These are phyloP conservation scores for Drosophila atroscutellata DNA, from an alignment of 2,888 invertebrate species.

Conservation along the genomic window DNA sequence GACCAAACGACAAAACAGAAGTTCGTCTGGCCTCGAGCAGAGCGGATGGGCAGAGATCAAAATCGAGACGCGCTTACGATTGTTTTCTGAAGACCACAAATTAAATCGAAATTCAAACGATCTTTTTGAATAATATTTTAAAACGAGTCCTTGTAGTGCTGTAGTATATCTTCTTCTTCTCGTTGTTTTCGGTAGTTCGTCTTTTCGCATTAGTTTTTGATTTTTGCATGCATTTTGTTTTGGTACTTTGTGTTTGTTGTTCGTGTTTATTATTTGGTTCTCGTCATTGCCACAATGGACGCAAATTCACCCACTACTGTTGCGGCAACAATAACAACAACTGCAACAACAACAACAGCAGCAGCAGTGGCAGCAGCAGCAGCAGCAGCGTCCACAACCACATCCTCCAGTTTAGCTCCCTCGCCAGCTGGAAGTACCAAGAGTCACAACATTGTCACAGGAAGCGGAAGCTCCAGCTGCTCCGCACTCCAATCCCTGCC, in stretches of 20 bases:
- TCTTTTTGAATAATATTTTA: neutral
- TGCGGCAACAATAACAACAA: slow-evolving; percentile 46
- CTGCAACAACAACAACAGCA: slow-evolving; percentile 37
- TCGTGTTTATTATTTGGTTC: slow-evolving; percentile 22
- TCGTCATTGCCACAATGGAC: slow-evolving; percentile 48
- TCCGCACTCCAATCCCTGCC: slow-evolving; percentile 40
- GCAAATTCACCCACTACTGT: slow-evolving; percentile 50
- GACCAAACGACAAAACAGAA: slow-evolving; percentile 80
- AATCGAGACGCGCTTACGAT: slow-evolving; percentile 43
- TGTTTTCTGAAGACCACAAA: slow-evolving; percentile 6
- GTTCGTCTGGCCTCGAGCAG: slow-evolving; percentile 84
- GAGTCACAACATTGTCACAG: slow-evolving; percentile 44
- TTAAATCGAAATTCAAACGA: neutral
- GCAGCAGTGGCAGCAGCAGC: slow-evolving; percentile 9
- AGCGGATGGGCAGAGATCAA: slow-evolving; percentile 80
- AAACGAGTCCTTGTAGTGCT: slow-evolving; percentile 22
- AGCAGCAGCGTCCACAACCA: slow-evolving; percentile 17
- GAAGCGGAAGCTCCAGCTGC: slow-evolving; percentile 65
- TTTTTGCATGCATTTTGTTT: slow-evolving; percentile 68
- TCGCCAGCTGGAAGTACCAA: slow-evolving; percentile 57
- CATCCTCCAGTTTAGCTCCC: slow-evolving; percentile 34
- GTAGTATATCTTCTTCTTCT: slow-evolving; percentile 7
- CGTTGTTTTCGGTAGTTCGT: slow-evolving; percentile 23
- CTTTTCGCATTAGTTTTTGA: slow-evolving; percentile 20
- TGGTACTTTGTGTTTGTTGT: slow-evolving; percentile 53